Evolutionary conservation across 1,140 invertebrate species (phyloP), one percentile per base, ranked within the genome.

Genomic region (Pogonomyrmex barbatus): DNA sequence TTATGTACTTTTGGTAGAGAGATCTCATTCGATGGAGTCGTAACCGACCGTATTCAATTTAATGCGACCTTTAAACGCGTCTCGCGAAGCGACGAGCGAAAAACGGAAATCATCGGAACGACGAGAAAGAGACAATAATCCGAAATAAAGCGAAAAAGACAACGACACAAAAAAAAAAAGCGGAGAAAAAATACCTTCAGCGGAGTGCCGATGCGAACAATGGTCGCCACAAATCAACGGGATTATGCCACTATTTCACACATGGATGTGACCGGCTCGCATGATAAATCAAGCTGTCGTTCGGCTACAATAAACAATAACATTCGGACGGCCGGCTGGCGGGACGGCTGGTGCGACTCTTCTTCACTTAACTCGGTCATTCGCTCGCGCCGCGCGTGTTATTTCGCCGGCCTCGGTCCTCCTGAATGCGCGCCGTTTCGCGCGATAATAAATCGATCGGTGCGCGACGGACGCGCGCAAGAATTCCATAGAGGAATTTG

Each of bases 231-330:
- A 94, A 94, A 94, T 94, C 94, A 94, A 94, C 89, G 90, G 93
- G 93, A 94, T 94, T 94, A 94, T 94, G 93, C 94, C 94, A 94
- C 93, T 94, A 94, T 94, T 94, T 94, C 93, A 94, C 93, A 92
- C 93, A 92, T 91, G 91, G 89, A 88, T 88, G 89, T 92, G 88
- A 92, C 81, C 88, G 91, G 87, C 90, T 88, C 89, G 91, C 91
- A 92, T 94, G 92, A 94, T 94, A 94, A 94, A 94, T 94, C 94
- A 94, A 93, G 92, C 89, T 92, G 87, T 92, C 92, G 91, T 91
- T 92, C 91, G 91, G 90, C 90, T 88, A 92, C 92, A 93, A 93
- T 93, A 93, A 93, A 93, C 92, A 93, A 93, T 93, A 93, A 93
- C 93, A 93, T 93, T 93, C 90, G 90, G 90, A 93, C 89, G 89